Percentiles rank a stretch among this genome's conserved stretches.
Conservation (phyloP, 2,113 vertebrate species). For the Eubucco bourcierii region DNA sequence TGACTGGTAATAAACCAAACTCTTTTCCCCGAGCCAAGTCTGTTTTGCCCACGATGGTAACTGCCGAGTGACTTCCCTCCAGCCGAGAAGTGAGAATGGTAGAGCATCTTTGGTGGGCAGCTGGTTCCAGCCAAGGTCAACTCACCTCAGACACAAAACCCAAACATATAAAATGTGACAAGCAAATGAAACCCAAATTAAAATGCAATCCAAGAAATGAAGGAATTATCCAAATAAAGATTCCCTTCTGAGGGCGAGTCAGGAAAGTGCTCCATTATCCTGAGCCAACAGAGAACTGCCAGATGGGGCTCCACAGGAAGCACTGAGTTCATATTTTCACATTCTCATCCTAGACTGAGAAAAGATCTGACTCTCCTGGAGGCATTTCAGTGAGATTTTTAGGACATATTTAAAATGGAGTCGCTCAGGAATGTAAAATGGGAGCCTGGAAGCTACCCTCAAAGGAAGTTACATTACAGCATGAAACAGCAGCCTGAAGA, state of each 20-base stretch:
- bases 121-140: neutral
- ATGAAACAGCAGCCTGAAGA: neutral
- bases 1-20: neutral
- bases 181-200: neutral
- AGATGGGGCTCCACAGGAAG: constrained; percentile 42
- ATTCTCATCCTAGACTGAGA: neutral
- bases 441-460: neutral
- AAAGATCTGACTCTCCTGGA: neutral
- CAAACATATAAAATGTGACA: neutral
- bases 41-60: neutral
- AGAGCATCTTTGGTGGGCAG: neutral
- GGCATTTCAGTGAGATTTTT: neutral
- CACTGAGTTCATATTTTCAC: neutral
- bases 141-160: neutral
- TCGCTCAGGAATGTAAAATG: neutral
- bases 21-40: neutral
- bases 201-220: neutral
- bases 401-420: neutral
- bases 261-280: neutral
- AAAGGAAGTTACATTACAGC: neutral
- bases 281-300: constrained; percentile 1
- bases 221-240: neutral
- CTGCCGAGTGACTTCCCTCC: neutral
- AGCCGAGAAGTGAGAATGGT: neutral
- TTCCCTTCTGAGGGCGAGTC: neutral